Base-by-base conservation (phyloP, 2,113 vertebrate genomes). In the Morone saxatilis region DNA sequence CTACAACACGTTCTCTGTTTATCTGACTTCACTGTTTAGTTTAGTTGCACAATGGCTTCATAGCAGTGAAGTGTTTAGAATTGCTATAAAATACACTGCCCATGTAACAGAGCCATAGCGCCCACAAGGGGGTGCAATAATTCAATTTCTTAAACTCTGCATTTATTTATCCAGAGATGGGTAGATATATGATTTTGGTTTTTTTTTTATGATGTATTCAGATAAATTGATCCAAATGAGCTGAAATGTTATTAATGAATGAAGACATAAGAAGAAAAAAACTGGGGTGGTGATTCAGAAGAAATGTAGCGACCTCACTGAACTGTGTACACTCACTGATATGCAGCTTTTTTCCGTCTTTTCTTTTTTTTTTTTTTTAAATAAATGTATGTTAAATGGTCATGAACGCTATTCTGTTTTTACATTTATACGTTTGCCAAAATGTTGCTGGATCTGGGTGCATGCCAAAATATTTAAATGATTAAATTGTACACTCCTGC, bases 121-220 rank as follows among this genome's bases (percentile, higher is more conserved):
- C 2, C 90, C 93, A 93, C 90, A 70, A 78, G 91, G 66, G 85
- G 92, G 87, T 48, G 88, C 83, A 68, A 61, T 65, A 54, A 57
- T 59, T 82, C 45, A 81, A 54, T 73, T 67, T 63, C 68, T 86
- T 50, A 88, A 71, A 38, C 71, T 66, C 7, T 41, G 22, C 8
- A 19, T 60, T 31, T 31, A 31, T 31, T 31, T 31, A 31, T 31
- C 31, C 31, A 31, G 31, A 31, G 31, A 31, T 31, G 3, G 31
- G 31, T 31, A 31, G 31, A 31, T 4, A 31, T 31, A 31, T 31
- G 31, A 31, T 31, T 31, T 31, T 13, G 13, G 25, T 63, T 70
- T 25, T 41, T 36, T 65, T 38, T 56, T 53, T 4, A 68, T 65
- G 14, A 50, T 38, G 41, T 69, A 2, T 84, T 31, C 36, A 71